These are phyloP conservation scores for Phylloscopus whistleri DNA, from an alignment of 2,113 vertebrate species.

Conservation along the genomic window DNA sequence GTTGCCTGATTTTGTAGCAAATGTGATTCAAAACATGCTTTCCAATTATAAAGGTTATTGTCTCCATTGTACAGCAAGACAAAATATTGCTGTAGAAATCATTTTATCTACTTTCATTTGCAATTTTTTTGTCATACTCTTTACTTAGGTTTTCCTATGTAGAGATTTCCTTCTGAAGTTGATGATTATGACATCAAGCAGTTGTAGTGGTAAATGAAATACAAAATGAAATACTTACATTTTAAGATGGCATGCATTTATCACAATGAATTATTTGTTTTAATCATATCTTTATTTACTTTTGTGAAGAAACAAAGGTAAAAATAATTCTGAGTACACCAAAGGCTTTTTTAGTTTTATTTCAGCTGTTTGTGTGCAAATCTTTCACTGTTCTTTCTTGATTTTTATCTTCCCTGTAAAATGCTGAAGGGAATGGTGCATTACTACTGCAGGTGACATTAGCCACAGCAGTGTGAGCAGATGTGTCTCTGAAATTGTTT, in stretches of 20 bases:
- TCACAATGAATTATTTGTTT: not conserved
- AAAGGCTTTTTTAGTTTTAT: not conserved
- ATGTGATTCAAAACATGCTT: not conserved
- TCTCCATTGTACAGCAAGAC: not conserved
- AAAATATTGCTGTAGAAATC: not conserved
- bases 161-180: not conserved
- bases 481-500: not conserved
- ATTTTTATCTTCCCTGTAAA: not conserved
- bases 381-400: not conserved
- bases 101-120: not conserved
- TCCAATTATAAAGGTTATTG: not conserved
- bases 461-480: not conserved
- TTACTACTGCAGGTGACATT: not conserved
- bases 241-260: not conserved
- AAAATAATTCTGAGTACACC: not conserved
- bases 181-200: not conserved
- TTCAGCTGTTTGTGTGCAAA: not conserved
- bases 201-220: not conserved
- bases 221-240: not conserved
- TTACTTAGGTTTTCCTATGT: not conserved
- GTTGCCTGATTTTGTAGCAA: not conserved
- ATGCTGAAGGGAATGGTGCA: not conserved
- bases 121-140: not conserved
- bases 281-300: not conserved
- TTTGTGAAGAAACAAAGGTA: not conserved